These are phyloP conservation scores for Paradisaea rubra DNA, from an alignment of 2,113 vertebrate genomes.

Conservation along the genomic window DNA sequence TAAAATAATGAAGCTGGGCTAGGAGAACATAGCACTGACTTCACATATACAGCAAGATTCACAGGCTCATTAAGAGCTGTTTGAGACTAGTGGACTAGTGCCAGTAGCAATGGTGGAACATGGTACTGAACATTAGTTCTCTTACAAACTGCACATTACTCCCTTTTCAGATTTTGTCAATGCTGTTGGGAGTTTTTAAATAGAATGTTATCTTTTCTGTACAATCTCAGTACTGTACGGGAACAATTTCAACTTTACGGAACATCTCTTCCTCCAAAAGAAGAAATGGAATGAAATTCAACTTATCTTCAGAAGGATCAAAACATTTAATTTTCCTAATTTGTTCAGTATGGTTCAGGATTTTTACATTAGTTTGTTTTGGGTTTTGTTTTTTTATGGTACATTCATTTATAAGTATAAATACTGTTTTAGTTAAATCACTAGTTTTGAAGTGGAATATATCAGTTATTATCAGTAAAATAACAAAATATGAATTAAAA, in stretches of 20 bases:
- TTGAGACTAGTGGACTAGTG: neutral
- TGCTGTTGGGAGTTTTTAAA: neutral
- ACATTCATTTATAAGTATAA: neutral
- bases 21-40: neutral
- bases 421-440: neutral
- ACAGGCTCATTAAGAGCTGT: neutral
- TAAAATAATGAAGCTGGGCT: neutral
- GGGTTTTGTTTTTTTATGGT: neutral
- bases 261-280: neutral
- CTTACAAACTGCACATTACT: neutral
- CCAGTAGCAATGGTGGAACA: neutral
- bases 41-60: neutral
- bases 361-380: neutral
- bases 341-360: neutral
- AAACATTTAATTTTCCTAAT: neutral
- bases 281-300: neutral
- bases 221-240: neutral
- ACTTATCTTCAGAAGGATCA: neutral
- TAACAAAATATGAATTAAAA: neutral
- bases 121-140: neutral
- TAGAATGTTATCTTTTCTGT: neutral
- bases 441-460: neutral
- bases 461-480: neutral
- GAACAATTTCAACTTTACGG: neutral
- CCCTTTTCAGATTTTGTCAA: neutral